These are phyloP conservation scores for Polia nebulosa DNA, from an alignment of 2,888 invertebrate species.

Conservation along the genomic window DNA sequence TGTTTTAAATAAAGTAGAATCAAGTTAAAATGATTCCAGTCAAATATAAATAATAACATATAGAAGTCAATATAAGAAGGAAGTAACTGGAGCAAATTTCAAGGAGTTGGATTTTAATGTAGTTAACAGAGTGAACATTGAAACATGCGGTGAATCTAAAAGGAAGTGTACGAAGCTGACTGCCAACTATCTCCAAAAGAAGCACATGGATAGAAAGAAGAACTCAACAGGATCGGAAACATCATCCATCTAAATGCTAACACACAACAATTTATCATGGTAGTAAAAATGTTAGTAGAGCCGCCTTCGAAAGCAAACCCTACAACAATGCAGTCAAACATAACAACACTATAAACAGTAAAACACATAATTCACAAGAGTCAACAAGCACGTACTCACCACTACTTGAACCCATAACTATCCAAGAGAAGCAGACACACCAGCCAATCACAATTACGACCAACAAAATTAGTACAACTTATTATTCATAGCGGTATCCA, in stretches of 20 bases:
- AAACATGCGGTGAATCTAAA: background rate
- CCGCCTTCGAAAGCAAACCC: background rate
- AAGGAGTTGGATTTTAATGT: no score
- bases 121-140: background rate
- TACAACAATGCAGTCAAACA: background rate
- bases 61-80: background rate
- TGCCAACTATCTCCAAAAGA: background rate
- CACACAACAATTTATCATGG: background rate
- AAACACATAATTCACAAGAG: conserved; percentile 25
- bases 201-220: background rate
- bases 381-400: conserved; percentile 20
- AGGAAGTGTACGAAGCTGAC: background rate
- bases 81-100: background rate
- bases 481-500: conserved; percentile 66
- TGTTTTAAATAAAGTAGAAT: background rate
- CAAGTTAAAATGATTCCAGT: no score
- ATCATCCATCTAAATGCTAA: background rate
- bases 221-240: background rate
- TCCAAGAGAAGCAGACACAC: conserved; percentile 44
- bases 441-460: conserved; percentile 68
- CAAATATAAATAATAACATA: no score
- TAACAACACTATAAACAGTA: background rate
- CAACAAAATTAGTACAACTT: conserved; percentile 66
- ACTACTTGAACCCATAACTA: conserved; percentile 13
- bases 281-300: background rate